Evolutionary conservation across 2,113 vertebrate genomes (phyloP).

Genomic region (Corythaeola cristata): DNA sequence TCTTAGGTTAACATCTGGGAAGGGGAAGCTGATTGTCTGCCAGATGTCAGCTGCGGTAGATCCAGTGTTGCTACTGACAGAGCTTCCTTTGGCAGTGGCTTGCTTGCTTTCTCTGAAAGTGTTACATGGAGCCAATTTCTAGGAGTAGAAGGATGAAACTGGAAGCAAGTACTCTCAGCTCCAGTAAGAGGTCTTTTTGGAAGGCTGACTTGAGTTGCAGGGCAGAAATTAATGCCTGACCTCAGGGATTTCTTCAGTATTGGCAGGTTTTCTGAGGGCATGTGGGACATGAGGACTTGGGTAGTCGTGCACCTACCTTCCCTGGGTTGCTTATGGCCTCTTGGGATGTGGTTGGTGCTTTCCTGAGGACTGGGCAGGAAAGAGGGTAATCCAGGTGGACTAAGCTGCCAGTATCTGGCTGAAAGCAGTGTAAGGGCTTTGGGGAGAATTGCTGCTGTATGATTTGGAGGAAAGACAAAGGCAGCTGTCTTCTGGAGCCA

Average conservation of each 20-base stretch:
- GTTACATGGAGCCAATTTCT: neutral
- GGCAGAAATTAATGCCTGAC: neutral
- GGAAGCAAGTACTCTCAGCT: neutral
- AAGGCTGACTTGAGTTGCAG: neutral
- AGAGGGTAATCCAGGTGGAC: neutral
- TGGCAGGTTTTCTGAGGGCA: neutral
- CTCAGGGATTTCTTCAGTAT: neutral
- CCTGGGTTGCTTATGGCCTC: neutral
- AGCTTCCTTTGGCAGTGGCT: neutral
- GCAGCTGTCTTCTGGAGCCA: neutral
- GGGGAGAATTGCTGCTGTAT: neutral
- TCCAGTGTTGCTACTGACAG: neutral
- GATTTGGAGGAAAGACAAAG: neutral
- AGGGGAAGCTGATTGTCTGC: neutral
- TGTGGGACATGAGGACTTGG: rapidly evolving
- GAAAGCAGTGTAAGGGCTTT: neutral
- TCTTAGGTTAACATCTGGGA: neutral
- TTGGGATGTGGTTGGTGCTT: neutral
- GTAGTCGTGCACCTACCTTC: neutral
- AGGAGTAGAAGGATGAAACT: neutral
- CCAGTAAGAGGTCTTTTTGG: neutral
- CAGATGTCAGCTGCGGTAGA: neutral
- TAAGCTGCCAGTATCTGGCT: neutral
- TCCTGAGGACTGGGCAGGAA: neutral
- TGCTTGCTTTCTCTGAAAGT: neutral